Conservation (phyloP, 2,113 vertebrate genomes). For the Oncorhynchus keta region DNA sequence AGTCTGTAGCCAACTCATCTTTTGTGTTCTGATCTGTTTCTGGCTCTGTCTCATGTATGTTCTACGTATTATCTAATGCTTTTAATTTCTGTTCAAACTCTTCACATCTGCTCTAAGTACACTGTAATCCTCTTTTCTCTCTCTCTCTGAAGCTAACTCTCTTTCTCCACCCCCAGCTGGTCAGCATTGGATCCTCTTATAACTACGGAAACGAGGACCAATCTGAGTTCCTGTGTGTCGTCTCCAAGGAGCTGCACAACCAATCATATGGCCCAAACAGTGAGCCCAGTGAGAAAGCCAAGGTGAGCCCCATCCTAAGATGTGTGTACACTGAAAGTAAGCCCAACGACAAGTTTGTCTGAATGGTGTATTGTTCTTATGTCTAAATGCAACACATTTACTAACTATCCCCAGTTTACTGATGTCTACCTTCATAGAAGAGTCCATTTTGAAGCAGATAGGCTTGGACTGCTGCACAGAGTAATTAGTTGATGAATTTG, state of each 20-base stretch:
- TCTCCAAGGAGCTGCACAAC: slow-evolving; percentile 98
- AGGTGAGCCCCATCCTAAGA: slow-evolving; percentile 75
- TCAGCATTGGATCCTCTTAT: slow-evolving; percentile 98
- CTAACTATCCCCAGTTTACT: slow-evolving; percentile 45
- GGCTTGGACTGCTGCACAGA: neutral
- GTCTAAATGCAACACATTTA: slow-evolving; percentile 45
- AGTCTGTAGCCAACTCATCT: neutral
- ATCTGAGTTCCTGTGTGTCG: slow-evolving; percentile 97
- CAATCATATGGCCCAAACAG: slow-evolving; percentile 88
- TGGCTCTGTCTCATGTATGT: slow-evolving; percentile 1
- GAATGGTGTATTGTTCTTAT: slow-evolving; percentile 48
- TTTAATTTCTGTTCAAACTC: no score
- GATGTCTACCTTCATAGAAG: slow-evolving; percentile 44
- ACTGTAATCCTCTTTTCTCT: neutral
- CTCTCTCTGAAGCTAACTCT: slow-evolving; percentile 17
- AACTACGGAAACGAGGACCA: slow-evolving; percentile 99
- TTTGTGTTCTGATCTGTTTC: slow-evolving; percentile 1
- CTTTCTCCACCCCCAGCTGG: slow-evolving; percentile 74
- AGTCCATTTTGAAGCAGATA: neutral
- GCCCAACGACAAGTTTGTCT: slow-evolving; percentile 37
- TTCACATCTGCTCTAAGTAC: neutral
- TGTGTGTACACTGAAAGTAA: slow-evolving; percentile 1
- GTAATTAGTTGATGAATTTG: neutral
- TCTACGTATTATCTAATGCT: neutral
- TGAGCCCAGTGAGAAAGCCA: slow-evolving; percentile 97